These are phyloP conservation scores for Poeciliopsis gracilis DNA, from an alignment of 2,797 vertebrate genomes.

Conservation along the genomic window DNA sequence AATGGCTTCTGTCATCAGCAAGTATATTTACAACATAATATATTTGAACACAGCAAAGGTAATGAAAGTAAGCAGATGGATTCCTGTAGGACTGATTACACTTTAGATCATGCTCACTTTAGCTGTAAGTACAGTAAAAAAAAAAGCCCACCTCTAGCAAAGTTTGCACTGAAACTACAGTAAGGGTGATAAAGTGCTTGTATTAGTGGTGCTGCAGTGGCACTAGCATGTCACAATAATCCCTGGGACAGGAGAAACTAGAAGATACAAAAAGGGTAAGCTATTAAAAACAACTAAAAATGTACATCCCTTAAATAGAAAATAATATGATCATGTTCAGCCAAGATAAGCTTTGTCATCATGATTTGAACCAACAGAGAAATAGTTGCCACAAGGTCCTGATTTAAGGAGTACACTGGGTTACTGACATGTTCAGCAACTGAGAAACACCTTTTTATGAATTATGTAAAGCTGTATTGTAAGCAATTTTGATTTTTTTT, in stretches of 20 bases:
- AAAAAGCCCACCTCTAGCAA: constrained; percentile 24
- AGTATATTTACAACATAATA: constrained; percentile 31
- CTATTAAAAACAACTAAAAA: background rate
- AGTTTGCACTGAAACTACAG: constrained; percentile 58
- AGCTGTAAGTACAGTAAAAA: constrained; percentile 37
- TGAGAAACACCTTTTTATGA: background rate
- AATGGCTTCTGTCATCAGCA: constrained; percentile 37
- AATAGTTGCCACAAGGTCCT: background rate
- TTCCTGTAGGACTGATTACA: constrained; percentile 30
- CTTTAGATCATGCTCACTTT: constrained; percentile 27
- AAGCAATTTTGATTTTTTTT: background rate
- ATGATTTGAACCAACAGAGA: background rate
- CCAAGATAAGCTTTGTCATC: background rate
- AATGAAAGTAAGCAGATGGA: constrained; percentile 39
- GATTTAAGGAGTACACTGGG: background rate
- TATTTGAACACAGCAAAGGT: constrained; percentile 42
- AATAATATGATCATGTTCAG: background rate
- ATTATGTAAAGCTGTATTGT: background rate
- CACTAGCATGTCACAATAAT: constrained; percentile 48
- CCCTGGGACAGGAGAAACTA: constrained; percentile 50
- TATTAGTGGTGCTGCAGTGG: constrained; percentile 40
- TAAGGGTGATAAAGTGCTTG: constrained; percentile 75
- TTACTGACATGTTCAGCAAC: background rate
- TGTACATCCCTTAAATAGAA: background rate
- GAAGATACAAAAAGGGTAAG: constrained; percentile 22